phyloP scores from a whole-genome alignment of 30 jellyfish, hydroid and myxozoan species.

The Chrysaora quinquecirrha region DNA sequence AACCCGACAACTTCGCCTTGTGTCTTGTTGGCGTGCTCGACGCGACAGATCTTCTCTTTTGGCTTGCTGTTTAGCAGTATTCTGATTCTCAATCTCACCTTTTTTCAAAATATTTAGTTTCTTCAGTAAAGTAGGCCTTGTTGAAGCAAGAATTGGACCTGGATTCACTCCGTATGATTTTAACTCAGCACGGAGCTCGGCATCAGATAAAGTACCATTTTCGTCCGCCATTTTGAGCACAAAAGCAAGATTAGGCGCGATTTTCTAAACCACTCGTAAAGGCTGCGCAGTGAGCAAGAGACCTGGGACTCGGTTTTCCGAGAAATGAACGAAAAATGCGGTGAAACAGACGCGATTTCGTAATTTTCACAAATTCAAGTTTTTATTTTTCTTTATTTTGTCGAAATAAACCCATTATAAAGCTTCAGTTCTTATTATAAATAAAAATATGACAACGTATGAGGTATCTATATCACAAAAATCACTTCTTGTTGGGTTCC shows the following conservation, averaged over 20 bases:
- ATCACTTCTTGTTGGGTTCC: too few species aligned
- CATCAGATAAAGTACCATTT: constrained; percentile 61
- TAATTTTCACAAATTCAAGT: too few species aligned
- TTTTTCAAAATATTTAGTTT: constrained; percentile 45
- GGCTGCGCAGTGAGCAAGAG: background rate
- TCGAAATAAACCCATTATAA: too few species aligned
- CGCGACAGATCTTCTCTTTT: constrained; percentile 56
- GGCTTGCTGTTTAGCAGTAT: constrained; percentile 22
- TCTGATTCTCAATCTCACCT: constrained; percentile 9
- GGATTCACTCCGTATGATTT: constrained; percentile 57
- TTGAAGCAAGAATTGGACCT: constrained; percentile 84
- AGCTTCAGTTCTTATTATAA: too few species aligned
- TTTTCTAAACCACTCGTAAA: constrained; percentile 3
- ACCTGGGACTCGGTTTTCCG: too few species aligned
- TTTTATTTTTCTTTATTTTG: too few species aligned
- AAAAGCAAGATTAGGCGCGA: constrained; percentile 48
- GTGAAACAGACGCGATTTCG: too few species aligned
- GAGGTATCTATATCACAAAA: too few species aligned
- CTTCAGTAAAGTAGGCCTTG: constrained; percentile 68
- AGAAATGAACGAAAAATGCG: too few species aligned
- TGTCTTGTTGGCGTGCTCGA: constrained; percentile 59
- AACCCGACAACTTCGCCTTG: constrained; percentile 68
- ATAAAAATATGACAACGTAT: too few species aligned
- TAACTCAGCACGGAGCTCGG: constrained; percentile 83
- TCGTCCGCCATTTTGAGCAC: constrained; percentile 90